Evolutionary conservation across 2,888 invertebrate species (phyloP).

Genomic region (Orthosia incerta): DNA sequence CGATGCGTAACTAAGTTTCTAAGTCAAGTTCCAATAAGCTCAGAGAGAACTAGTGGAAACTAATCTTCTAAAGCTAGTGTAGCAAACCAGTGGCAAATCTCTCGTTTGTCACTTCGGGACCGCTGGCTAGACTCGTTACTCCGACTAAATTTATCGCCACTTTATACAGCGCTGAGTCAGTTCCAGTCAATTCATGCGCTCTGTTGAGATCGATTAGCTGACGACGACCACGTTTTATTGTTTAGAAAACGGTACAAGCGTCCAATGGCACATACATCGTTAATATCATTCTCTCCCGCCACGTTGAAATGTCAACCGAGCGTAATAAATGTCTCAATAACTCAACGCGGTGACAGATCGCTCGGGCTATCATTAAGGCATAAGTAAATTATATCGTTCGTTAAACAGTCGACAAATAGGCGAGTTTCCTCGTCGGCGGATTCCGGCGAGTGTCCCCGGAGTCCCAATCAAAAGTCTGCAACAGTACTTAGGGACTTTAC

Average conservation of each 20-base stretch:
- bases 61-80: constrained; percentile 66
- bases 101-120: constrained; percentile 73
- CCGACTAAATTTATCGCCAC: constrained; percentile 73
- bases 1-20: constrained; percentile 55
- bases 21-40: constrained; percentile 55
- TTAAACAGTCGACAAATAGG: constrained; percentile 71
- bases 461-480: constrained; percentile 81
- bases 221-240: constrained; percentile 71
- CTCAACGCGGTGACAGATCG: constrained; percentile 75
- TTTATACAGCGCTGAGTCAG: constrained; percentile 70
- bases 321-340: constrained; percentile 79
- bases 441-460: constrained; percentile 62
- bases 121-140: constrained; percentile 70
- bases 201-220: constrained; percentile 71
- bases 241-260: constrained; percentile 70
- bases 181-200: constrained; percentile 68
- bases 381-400: constrained; percentile 77
- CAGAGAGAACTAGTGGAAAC: constrained; percentile 58
- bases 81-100: constrained; percentile 72
- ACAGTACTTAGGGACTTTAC: constrained; percentile 77
- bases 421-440: constrained; percentile 59
- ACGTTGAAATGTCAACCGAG: constrained; percentile 73
- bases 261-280: constrained; percentile 68
- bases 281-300: constrained; percentile 72
- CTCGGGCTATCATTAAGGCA: constrained; percentile 72